A percentile compares a stretch with the other conserved stretches of the same genome.
Conservation (phyloP, 2,797 vertebrate genomes). For the Podarcis lilfordi region DNA sequence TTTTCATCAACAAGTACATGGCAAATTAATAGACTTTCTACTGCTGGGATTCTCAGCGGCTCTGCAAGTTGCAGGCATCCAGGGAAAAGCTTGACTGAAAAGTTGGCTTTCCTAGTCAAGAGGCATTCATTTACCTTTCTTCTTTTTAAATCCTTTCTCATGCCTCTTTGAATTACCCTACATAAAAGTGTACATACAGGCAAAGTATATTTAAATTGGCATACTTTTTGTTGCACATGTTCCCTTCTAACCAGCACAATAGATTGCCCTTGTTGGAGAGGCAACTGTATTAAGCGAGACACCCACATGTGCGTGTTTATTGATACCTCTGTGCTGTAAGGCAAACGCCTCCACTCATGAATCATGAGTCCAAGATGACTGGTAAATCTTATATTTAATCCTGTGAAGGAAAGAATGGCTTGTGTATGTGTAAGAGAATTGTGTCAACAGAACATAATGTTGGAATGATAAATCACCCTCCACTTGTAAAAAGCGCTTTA, state of each 20-base stretch:
- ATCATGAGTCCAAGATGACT: conserved; percentile 25
- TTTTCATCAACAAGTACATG: conserved; percentile 88
- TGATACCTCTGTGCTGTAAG: conserved; percentile 39
- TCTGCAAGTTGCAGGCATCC: conserved; percentile 73
- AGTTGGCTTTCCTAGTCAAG: conserved; percentile 72
- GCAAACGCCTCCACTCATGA: conserved; percentile 33
- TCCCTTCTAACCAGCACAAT: neutral
- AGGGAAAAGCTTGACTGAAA: conserved; percentile 77
- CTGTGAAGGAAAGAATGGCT: neutral
- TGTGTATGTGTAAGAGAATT: neutral
- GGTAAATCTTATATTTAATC: conserved; percentile 19
- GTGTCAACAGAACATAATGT: neutral
- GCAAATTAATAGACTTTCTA: conserved; percentile 92
- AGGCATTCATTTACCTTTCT: conserved; percentile 79
- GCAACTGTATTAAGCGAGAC: conserved; percentile 19
- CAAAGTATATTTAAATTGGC: conserved; percentile 40
- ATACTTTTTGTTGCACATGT: conserved; percentile 39
- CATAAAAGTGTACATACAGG: conserved; percentile 47
- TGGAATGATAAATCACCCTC: neutral
- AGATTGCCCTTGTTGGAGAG: conserved; percentile 28
- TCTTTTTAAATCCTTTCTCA: conserved; percentile 65
- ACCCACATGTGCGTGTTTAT: conserved; percentile 27
- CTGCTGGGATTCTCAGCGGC: conserved; percentile 80
- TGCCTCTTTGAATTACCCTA: conserved; percentile 72
- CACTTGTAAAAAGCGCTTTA: neutral